Percentiles rank a stretch among this genome's conserved stretches.
These are phyloP conservation scores for Diacarnus erythraeanus DNA, from an alignment of 37 sponge, comb jelly and placozoan genomes.

Conservation along the genomic window DNA sequence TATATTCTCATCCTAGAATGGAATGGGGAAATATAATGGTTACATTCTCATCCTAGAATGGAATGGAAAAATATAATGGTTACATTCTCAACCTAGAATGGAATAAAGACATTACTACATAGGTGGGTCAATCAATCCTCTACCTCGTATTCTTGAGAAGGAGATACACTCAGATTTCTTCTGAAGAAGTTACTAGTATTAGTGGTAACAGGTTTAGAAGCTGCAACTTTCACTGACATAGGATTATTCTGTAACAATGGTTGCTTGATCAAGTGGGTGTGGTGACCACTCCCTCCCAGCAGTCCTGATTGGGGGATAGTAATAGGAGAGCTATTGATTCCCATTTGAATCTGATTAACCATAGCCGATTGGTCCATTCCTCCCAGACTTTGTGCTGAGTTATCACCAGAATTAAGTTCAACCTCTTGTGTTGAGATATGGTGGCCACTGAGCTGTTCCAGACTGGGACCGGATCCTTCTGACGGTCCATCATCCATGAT, in stretches of 20 bases:
- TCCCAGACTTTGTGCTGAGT: not conserved
- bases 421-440: conserved; percentile 12
- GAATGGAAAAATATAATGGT: not conserved
- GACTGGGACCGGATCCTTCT: conserved; percentile 3
- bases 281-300: not conserved
- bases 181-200: not conserved
- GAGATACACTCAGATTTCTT: too few species aligned
- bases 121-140: too few species aligned
- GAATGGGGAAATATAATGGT: not conserved
- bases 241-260: not conserved
- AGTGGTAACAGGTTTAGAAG: not conserved
- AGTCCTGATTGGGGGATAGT: not conserved
- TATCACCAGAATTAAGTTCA: conserved; percentile 1
- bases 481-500: conserved; percentile 30
- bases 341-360: conserved; percentile 8
- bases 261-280: not conserved
- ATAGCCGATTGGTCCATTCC: not conserved
- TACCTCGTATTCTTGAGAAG: too few species aligned
- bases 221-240: not conserved
- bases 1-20: not conserved
- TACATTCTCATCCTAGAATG: not conserved
- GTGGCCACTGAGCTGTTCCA: conserved; percentile 13
- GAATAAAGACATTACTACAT: not conserved
- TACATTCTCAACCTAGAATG: not conserved
- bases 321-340: not conserved